phyloP scores from a whole-genome alignment of 1,140 invertebrate species.

The Pseudoatta argentina region DNA sequence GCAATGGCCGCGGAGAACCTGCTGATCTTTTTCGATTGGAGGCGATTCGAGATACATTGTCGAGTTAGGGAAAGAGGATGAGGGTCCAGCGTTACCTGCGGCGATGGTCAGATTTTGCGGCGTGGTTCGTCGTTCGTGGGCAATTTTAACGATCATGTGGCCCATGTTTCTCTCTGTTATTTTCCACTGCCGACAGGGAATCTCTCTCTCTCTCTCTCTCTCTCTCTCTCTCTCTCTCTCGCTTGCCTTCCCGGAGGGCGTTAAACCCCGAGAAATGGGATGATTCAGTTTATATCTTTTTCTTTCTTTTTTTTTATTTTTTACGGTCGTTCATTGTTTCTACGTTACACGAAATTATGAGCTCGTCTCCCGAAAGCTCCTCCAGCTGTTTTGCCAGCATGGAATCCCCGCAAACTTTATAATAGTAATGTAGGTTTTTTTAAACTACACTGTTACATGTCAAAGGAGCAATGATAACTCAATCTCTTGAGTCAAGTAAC shows the following conservation, averaged over 20 bases:
- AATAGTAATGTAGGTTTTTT: neutral
- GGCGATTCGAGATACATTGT: conserved; percentile 25
- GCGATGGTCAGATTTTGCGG: neutral
- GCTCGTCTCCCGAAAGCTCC: neutral
- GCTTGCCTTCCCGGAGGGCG: neutral
- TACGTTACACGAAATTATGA: conserved; percentile 15
- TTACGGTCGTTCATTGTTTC: conserved; percentile 34
- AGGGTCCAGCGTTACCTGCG: conserved; percentile 25
- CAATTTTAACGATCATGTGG: conserved; percentile 67
- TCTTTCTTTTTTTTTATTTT: conserved; percentile 1
- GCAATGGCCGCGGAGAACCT: neutral
- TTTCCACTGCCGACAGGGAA: conserved; percentile 58
- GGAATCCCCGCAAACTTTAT: neutral
- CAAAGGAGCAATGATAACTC: too few species aligned
- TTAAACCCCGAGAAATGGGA: conserved; percentile 44
- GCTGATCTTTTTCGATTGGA: conserved; percentile 12
- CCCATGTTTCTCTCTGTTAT: conserved; percentile 66
- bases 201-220: conserved; percentile 19
- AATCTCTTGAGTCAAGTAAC: too few species aligned
- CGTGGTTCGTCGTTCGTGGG: conserved; percentile 38
- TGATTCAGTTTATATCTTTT: conserved; percentile 8
- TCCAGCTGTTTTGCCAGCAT: neutral
- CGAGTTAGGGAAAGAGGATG: neutral
- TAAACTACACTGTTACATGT: neutral
- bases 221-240: conserved; percentile 27